Evolutionary conservation across 2,113 vertebrate species (phyloP), one percentile per base, ranked within the genome.

Genomic region (Bos indicus): DNA sequence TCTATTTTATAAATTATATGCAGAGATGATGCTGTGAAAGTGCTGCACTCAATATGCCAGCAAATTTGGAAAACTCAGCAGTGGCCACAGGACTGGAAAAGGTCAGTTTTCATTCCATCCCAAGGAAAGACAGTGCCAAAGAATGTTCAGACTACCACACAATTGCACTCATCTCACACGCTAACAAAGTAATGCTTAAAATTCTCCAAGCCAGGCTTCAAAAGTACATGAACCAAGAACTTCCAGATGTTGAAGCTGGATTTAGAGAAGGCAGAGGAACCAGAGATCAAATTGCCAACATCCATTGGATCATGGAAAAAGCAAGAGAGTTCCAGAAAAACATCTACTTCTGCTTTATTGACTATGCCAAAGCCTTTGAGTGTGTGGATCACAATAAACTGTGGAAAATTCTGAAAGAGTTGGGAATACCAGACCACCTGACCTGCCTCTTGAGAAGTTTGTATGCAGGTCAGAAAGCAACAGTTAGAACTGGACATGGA

Each of bases 231-330:
- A 71, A 71, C n/a, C 67, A 36, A 40, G 67, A 40, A 36, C 19
- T 36, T 71, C n/a, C n/a, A 36, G 64, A 71, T 71, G n/a, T 36
- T 71, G 17, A 71, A 71, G 64, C n/a, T 71, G 17, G 9, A 36
- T 71, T 23, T 71, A 71, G n/a, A 71, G 10, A 71, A 40, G 67
- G 67, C n/a, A 71, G n/a, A 71, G 67, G 33, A 71, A 71, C 19
- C n/a, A 23, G 67, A 71, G 19, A 71, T 12, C 67, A 71, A 71
- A 40, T 40, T 71, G 67, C 67, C 11, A 36, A 71, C 4, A 71
- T 21, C n/a, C 1, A 5, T 11, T 71, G n/a, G 64, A 23, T 71
- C 64, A 23, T 71, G 1, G 0, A 12, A 23, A 71, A 71, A 71
- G n/a, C n/a, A 21, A 71, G 17, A 71, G 67, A 23, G 67, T 36